Evolutionary conservation across 2,113 vertebrate genomes (phyloP).

Genomic region (Lasiurus cinereus): DNA sequence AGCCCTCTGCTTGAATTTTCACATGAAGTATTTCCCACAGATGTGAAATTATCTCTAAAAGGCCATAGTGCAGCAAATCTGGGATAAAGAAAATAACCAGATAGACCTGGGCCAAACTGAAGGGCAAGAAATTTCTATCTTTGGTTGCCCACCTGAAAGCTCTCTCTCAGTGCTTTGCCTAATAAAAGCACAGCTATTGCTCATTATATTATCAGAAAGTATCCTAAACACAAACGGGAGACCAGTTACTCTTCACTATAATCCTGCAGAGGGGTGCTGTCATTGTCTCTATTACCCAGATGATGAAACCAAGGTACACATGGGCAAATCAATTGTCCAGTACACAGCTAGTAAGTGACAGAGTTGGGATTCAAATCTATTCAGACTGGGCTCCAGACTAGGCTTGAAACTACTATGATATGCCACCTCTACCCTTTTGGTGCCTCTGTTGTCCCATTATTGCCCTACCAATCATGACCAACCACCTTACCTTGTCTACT

Average conservation of each 20-base stretch:
- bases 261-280: not conserved
- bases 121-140: constrained; percentile 10
- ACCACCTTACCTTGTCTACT: not conserved
- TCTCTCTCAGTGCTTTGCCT: constrained; percentile 31
- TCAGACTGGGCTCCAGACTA: not conserved
- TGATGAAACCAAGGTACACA: not conserved
- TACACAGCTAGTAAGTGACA: not conserved
- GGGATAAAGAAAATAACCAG: constrained; percentile 58
- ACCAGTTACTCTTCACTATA: not conserved
- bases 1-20: constrained; percentile 68
- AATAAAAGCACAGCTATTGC: not conserved
- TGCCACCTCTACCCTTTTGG: not conserved
- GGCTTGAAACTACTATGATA: not conserved
- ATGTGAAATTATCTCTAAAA: constrained; percentile 71
- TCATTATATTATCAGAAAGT: not conserved
- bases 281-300: not conserved
- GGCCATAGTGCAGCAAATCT: constrained; percentile 27
- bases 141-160: not conserved
- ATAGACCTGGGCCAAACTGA: constrained; percentile 19
- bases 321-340: not conserved
- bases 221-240: not conserved
- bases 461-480: not conserved
- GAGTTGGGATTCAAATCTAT: not conserved
- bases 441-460: not conserved
- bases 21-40: constrained; percentile 68